Evolutionary conservation across 92 coral and sea anemone genomes (phyloP), one percentile per base, ranked within the genome.

Genomic region (Porites divaricata): DNA sequence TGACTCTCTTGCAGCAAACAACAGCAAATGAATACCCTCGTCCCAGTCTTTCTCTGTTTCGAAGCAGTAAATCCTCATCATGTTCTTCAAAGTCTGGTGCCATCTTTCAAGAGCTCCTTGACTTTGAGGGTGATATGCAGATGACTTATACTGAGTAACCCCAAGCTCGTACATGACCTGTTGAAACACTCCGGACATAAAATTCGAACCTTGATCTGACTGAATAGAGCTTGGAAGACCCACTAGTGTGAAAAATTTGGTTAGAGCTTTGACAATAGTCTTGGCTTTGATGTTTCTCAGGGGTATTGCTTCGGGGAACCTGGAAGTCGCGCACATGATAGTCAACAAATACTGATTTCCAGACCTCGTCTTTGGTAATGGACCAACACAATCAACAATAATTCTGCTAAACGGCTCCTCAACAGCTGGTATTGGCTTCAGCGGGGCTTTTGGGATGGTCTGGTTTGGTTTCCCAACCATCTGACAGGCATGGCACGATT

Each of bases 151-250:
- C 50, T 79, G 88, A 28, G 9, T 81, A 24, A 93, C 88, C 16
- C 79, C 76, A 11, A 93, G 74, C 57, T 86, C 89, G 17, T 89
- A 54, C 95, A 92, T 92, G 17, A 89, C 93, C 84, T 92, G 85
- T 68, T 92, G 92, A 83, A 90, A 89, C 56, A 84, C 16, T 90
- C 84, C 50, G 90, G 92, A 79, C 41, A 28, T 28, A 28, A 28
- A 28, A 28, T 28, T 28, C 41, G 5, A 28, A 28, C 41, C 5
- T 0, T 91, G 90, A 77, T 91, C 87, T 2, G 91, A 88, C 87
- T 91, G 92, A 70, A 85, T 88, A 1, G 90, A 86, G 24, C 63
- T 89, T 4, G 93, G 95, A 19, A 92, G 84, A 20, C 91, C 93
- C 67, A 85, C 24, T 26, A 86, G 67, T 28, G 41, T 28, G 41